Conservation (phyloP, 2,113 vertebrate genomes). For the Colossoma macropomum region DNA sequence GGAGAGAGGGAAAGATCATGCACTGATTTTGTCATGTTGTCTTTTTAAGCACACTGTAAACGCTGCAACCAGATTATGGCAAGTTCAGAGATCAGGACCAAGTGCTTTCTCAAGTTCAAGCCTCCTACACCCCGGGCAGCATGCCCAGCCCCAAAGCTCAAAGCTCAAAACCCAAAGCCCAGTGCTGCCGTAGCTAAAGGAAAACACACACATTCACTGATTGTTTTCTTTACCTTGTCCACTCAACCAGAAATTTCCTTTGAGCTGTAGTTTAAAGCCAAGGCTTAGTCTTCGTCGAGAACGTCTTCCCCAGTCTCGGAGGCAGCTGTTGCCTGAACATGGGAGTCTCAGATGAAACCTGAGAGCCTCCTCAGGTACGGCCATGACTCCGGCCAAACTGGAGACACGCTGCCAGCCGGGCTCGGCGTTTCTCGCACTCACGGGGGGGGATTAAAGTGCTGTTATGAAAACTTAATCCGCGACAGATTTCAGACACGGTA, state of each 20-base stretch:
- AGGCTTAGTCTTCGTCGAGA: slow-evolving; percentile 67
- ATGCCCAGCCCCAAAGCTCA: background rate
- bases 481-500: background rate
- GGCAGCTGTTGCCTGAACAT: slow-evolving; percentile 84
- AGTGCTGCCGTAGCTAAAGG: background rate
- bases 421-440: slow-evolving; percentile 26
- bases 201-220: background rate
- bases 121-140: background rate
- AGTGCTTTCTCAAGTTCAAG: slow-evolving; percentile 10
- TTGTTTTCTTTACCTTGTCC: slow-evolving; percentile 59
- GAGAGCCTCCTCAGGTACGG: slow-evolving; percentile 86
- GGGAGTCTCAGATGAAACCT: slow-evolving; percentile 85
- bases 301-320: slow-evolving; percentile 60
- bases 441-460: background rate
- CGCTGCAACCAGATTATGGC: slow-evolving; percentile 24
- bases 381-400: slow-evolving; percentile 58
- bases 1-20: background rate
- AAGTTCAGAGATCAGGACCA: slow-evolving; percentile 49
- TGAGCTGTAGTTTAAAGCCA: slow-evolving; percentile 62
- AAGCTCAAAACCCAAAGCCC: background rate
- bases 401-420: slow-evolving; percentile 38
- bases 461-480: slow-evolving; percentile 15
- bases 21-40: background rate
- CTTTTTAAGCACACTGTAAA: slow-evolving; percentile 31
- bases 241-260: slow-evolving; percentile 60